Evolutionary conservation across 2,888 invertebrate species (phyloP), one percentile per base, ranked within the genome.

Genomic region (Ganaspis brasiliensis): DNA sequence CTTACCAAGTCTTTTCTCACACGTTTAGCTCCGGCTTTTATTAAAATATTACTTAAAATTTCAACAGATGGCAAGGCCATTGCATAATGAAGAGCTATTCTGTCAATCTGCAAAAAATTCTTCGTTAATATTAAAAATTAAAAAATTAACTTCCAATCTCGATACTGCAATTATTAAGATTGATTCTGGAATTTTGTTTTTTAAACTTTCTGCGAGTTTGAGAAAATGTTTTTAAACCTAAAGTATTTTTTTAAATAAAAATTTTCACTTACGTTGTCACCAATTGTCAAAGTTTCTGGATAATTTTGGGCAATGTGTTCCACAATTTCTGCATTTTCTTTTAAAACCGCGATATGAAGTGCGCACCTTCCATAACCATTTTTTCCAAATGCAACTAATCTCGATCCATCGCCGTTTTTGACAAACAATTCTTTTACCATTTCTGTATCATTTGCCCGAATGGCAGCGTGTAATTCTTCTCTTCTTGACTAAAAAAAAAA

Each of bases 21-120:
- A 78, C 97, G 93, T 89, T 96, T 96, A 55, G 97, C 96, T 40
- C 98, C 98, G 10, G 96, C 95, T 86, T 96, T 94, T 73, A 97
- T 96, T 35, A 98, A 93, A 72, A 97, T 94, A 81, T 95, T 93
- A 87, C 97, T 97, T 59, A 97, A 92, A 10, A 94, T 93, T 91
- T 98, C 97, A 76, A 97, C 96, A 83, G 96, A 95, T 76, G 96
- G 96, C 2, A 97, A 94, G 8, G 97, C 97, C 97, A 97, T 97
- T 0, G 97, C 97, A 91, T 98, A 98, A 91, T 98, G 98, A 37
- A 98, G 92, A 0, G 97, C 95, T 12, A 96, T 97, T 85, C 98
- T 94, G 90, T 97, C 97, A 92, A 98, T 90, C 98, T 98, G 91
- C 80, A 79, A 76, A 72, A 40, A 31, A 37, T 9, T 59, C 37